These are phyloP conservation scores for Calameuta filiformis DNA, from an alignment of 2,888 invertebrate species.

Conservation along the genomic window DNA sequence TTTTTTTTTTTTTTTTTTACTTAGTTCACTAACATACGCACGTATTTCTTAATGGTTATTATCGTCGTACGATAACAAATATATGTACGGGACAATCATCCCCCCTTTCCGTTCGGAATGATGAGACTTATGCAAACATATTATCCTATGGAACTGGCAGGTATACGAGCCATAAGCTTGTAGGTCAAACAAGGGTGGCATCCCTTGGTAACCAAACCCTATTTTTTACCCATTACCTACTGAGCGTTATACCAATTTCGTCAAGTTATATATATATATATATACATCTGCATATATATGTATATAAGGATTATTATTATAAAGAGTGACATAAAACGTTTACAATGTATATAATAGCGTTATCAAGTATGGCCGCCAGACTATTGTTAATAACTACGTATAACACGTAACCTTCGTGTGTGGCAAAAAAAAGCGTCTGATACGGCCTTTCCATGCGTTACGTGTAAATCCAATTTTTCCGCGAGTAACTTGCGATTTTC, in stretches of 20 bases:
- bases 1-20: background rate
- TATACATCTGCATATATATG: background rate
- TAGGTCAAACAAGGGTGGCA: conserved; percentile 34
- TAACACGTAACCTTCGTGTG: background rate
- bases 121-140: conserved; percentile 49
- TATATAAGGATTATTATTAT: background rate
- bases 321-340: background rate
- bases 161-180: conserved; percentile 23
- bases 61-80: background rate
- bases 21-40: background rate
- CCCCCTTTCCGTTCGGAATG: conserved; percentile 27
- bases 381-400: background rate
- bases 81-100: background rate
- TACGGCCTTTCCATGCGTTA: background rate
- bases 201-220: conserved; percentile 10
- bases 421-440: background rate
- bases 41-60: background rate
- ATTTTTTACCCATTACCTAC: background rate
- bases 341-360: background rate
- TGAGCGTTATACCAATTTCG: background rate
- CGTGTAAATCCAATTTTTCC: background rate
- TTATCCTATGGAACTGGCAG: conserved; percentile 26
- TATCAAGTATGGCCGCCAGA: background rate
- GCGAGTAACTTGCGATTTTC: background rate
- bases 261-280: background rate